phyloP scores from a whole-genome alignment of 2,888 invertebrate species.

The Melieria picta region DNA sequence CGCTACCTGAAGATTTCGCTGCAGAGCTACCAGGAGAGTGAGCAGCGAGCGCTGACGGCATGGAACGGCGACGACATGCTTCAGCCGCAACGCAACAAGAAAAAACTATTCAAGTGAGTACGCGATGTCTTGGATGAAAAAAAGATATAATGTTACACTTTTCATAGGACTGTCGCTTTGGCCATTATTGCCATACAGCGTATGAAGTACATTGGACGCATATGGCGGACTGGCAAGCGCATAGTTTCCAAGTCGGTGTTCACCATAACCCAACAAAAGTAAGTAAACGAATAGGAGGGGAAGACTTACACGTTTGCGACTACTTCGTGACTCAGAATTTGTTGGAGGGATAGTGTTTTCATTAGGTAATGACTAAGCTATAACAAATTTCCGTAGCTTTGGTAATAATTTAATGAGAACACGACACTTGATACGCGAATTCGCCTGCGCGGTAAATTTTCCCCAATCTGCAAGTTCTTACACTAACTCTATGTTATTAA shows the following conservation, averaged over 20 bases:
- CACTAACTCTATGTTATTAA: too few species aligned
- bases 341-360: too few species aligned
- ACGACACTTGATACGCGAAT: too few species aligned
- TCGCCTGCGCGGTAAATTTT: too few species aligned
- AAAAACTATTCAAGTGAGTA: constrained; percentile 63
- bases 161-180: constrained; percentile 69
- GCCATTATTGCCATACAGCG: constrained; percentile 71
- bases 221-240: constrained; percentile 73
- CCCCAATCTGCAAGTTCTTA: too few species aligned
- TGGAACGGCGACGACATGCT: constrained; percentile 44
- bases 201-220: constrained; percentile 74
- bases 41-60: constrained; percentile 56
- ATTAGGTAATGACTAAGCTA: too few species aligned
- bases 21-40: constrained; percentile 65
- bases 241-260: constrained; percentile 68
- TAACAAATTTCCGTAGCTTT: too few species aligned
- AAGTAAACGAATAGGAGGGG: constrained; percentile 37
- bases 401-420: too few species aligned
- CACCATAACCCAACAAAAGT: constrained; percentile 64
- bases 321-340: too few species aligned
- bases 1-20: constrained; percentile 80
- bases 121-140: background rate
- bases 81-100: constrained; percentile 49
- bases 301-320: too few species aligned
- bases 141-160: background rate